Conservation (phyloP, 2,797 vertebrate species). For the Halcyon leucocephala region DNA sequence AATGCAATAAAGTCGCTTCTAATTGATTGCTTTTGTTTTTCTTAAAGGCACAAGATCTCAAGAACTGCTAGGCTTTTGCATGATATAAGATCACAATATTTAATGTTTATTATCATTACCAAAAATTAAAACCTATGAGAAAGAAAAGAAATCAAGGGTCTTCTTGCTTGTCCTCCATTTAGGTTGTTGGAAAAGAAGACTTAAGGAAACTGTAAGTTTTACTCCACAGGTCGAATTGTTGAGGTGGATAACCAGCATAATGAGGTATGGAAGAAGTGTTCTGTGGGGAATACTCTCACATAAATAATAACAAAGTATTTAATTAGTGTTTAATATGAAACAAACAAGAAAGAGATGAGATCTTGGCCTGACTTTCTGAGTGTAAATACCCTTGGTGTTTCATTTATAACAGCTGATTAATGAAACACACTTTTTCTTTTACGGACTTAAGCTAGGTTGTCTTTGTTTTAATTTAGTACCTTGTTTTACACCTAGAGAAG, state of each 20-base stretch:
- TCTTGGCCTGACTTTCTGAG: background rate
- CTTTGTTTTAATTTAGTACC: background rate
- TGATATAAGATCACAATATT: background rate
- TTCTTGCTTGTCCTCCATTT: background rate
- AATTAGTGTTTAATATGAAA: background rate
- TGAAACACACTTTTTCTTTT: background rate
- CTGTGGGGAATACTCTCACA: background rate
- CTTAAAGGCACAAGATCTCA: background rate
- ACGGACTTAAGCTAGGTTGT: accelerated
- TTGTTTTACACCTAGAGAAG: background rate
- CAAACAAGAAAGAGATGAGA: background rate
- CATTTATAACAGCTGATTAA: background rate
- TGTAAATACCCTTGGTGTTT: background rate
- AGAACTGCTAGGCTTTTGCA: background rate
- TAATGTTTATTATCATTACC: background rate
- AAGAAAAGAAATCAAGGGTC: background rate
- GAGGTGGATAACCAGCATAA: background rate
- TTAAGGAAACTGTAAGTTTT: background rate
- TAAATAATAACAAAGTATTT: background rate
- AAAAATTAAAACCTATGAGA: background rate
- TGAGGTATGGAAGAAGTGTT: background rate
- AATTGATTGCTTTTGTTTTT: background rate
- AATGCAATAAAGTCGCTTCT: background rate
- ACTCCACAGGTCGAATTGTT: background rate
- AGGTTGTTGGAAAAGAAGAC: background rate